Conservation (phyloP, 2,888 invertebrate species). For the Phaedon cochleariae region DNA sequence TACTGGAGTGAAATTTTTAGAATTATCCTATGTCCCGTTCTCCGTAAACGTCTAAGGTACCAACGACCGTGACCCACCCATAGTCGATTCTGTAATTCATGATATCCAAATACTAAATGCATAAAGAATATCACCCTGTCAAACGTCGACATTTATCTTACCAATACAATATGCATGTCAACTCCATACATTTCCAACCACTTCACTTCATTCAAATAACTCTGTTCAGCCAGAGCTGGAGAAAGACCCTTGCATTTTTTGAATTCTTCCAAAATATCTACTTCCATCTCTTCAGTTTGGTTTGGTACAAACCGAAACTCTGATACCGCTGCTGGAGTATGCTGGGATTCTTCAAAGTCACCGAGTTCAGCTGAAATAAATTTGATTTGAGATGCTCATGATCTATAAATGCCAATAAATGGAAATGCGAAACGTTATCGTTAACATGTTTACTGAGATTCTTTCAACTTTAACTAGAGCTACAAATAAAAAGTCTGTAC, state of each 20-base stretch:
- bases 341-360: conserved; percentile 91
- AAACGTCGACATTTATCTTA: too few species aligned
- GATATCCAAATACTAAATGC: too few species aligned
- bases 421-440: too few species aligned
- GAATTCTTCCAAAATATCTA: conserved; percentile 91
- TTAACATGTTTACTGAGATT: too few species aligned
- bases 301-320: conserved; percentile 97
- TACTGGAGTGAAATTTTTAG: too few species aligned
- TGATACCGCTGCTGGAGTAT: conserved; percentile 96
- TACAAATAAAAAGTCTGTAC: too few species aligned
- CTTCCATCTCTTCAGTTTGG: conserved; percentile 96
- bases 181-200: conserved; percentile 99
- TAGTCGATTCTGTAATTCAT: too few species aligned
- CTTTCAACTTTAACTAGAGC: too few species aligned
- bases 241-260: conserved; percentile 86
- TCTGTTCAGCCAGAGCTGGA: conserved; percentile 95
- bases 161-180: conserved; percentile 95
- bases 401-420: neutral
- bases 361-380: conserved; percentile 87
- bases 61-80: too few species aligned
- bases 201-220: conserved; percentile 91
- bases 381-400: neutral
- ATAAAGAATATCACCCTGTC: too few species aligned
- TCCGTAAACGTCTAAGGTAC: too few species aligned
- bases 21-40: too few species aligned